These are phyloP conservation scores for Decapterus maruadsi DNA, from an alignment of 2,797 vertebrate genomes.

Conservation along the genomic window DNA sequence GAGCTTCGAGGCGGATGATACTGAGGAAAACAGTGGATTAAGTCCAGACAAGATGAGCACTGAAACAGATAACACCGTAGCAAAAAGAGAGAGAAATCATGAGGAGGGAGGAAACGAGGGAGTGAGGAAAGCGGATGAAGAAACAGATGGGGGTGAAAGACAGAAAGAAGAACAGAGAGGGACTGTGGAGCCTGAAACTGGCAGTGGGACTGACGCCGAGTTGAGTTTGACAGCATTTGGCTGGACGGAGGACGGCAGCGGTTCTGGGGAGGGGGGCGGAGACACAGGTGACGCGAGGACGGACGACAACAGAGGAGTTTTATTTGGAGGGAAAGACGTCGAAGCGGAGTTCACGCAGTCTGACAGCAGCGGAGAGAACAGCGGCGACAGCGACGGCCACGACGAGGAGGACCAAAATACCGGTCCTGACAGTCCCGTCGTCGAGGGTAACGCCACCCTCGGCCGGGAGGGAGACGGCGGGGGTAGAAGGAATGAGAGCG, in stretches of 20 bases:
- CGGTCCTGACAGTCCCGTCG: background rate
- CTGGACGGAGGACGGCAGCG: constrained; percentile 49
- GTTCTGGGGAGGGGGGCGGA: constrained; percentile 56
- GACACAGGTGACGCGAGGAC: background rate
- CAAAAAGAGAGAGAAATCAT: constrained; percentile 17
- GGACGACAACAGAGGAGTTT: background rate
- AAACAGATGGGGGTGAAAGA: constrained; percentile 13
- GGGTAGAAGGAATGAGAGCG: background rate
- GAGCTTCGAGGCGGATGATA: background rate
- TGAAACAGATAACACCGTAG: background rate
- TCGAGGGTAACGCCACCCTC: background rate
- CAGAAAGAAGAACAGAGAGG: background rate
- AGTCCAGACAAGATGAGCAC: background rate
- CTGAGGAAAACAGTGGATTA: background rate
- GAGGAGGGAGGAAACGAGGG: constrained; percentile 7
- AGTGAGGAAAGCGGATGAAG: background rate
- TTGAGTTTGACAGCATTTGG: background rate
- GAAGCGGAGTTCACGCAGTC: background rate
- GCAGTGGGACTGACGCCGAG: constrained; percentile 37
- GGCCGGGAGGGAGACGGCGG: background rate
- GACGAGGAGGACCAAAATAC: background rate
- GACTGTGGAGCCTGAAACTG: background rate
- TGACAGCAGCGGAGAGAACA: constrained; percentile 12
- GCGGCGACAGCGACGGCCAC: background rate
- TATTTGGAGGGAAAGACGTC: background rate